Evolutionary conservation across 2,888 invertebrate species (phyloP).

Genomic region (Metallyticus violacea): DNA sequence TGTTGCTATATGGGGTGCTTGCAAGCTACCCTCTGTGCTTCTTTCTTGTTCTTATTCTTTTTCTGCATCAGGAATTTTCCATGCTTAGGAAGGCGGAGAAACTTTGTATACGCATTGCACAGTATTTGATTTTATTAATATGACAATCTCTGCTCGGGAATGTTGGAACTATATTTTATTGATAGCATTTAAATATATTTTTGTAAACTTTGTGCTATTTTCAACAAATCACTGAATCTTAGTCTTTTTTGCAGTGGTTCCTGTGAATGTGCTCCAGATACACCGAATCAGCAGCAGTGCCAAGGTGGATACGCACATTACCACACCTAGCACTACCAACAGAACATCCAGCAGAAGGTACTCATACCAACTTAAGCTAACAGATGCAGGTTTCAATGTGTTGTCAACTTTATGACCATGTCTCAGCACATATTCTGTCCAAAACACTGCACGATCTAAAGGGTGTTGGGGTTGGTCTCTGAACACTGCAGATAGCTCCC

Average conservation of each 20-base stretch:
- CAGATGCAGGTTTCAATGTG: conserved; percentile 37
- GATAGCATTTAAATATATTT: no score
- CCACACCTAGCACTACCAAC: background rate
- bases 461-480: conserved; percentile 33
- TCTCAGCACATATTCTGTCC: conserved; percentile 38
- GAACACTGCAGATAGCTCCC: conserved; percentile 41
- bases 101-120: no score
- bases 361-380: conserved; percentile 47
- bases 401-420: conserved; percentile 35
- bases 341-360: conserved; percentile 23
- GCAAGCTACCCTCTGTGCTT: no score
- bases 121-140: no score
- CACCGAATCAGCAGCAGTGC: background rate
- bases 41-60: no score
- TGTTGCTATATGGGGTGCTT: no score
- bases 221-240: background rate
- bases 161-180: no score
- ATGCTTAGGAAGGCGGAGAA: no score
- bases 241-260: background rate
- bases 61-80: no score
- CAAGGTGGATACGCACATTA: background rate
- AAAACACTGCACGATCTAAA: conserved; percentile 36
- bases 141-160: no score
- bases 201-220: no score
- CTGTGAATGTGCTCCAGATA: background rate